Conservation (phyloP, 2,113 vertebrate species). For the Rutilus rutilus region DNA sequence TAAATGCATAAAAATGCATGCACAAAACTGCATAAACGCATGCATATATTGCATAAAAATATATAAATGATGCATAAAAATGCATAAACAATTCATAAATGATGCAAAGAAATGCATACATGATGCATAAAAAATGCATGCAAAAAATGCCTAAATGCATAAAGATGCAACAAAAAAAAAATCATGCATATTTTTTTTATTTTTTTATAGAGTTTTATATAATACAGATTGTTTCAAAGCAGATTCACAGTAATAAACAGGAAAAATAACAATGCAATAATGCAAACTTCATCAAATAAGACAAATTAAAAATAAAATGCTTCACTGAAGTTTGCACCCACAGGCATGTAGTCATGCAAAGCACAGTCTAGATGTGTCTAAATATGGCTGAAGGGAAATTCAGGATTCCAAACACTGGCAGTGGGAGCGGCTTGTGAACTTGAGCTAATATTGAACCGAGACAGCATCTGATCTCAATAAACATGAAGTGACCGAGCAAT, state of each 20-base stretch:
- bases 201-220: too few relatives aligned
- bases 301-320: background rate
- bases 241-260: too few relatives aligned
- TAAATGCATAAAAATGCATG: background rate
- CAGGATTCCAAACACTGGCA: constrained; percentile 50
- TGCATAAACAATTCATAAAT: too few relatives aligned
- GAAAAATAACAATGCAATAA: too few relatives aligned
- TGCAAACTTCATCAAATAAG: too few relatives aligned
- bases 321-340: background rate
- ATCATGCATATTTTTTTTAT: too few relatives aligned
- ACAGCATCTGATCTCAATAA: background rate
- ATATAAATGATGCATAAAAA: background rate
- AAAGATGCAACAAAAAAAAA: background rate
- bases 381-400: constrained; percentile 34
- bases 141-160: background rate
- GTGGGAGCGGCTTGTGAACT: constrained; percentile 51
- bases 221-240: too few relatives aligned
- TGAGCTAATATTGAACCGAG: constrained; percentile 67
- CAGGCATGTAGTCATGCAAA: background rate
- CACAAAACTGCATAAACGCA: background rate
- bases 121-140: background rate
- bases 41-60: background rate
- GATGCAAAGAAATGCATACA: background rate
- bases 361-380: constrained; percentile 4
- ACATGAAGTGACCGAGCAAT: background rate